Conservation (phyloP, 2,113 vertebrate species). For the Microtus richardsoni region DNA sequence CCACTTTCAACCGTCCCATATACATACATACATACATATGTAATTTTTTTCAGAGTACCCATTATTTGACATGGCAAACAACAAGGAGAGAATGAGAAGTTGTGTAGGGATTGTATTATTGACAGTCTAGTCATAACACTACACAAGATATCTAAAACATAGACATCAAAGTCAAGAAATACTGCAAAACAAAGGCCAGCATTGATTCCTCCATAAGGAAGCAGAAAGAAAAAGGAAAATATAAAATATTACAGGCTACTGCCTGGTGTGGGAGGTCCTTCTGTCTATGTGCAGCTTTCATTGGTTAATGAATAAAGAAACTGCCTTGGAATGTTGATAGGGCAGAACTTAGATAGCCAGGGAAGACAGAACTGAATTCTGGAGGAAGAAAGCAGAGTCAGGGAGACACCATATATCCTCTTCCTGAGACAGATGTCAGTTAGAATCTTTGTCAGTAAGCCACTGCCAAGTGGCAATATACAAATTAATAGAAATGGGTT, state of each 20-base stretch:
- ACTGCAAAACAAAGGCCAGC: neutral
- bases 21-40: neutral
- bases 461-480: too few relatives aligned
- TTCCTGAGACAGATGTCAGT: too few relatives aligned
- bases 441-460: too few relatives aligned
- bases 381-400: too few relatives aligned
- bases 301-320: too few relatives aligned
- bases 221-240: conserved; percentile 27
- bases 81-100: conserved; percentile 10
- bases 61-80: neutral
- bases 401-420: too few relatives aligned
- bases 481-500: too few relatives aligned
- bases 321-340: too few relatives aligned
- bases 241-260: neutral
- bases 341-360: too few relatives aligned
- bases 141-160: conserved; percentile 5
- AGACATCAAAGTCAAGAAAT: neutral
- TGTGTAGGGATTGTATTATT: neutral
- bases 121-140: neutral
- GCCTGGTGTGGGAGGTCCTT: too few relatives aligned
- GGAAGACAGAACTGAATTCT: too few relatives aligned
- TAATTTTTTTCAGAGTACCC: neutral
- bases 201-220: neutral
- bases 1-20: neutral
- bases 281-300: too few relatives aligned